Evolutionary conservation across 2,113 vertebrate species (phyloP), one percentile per base, ranked within the genome.

Genomic region (Caloenas nicobarica): DNA sequence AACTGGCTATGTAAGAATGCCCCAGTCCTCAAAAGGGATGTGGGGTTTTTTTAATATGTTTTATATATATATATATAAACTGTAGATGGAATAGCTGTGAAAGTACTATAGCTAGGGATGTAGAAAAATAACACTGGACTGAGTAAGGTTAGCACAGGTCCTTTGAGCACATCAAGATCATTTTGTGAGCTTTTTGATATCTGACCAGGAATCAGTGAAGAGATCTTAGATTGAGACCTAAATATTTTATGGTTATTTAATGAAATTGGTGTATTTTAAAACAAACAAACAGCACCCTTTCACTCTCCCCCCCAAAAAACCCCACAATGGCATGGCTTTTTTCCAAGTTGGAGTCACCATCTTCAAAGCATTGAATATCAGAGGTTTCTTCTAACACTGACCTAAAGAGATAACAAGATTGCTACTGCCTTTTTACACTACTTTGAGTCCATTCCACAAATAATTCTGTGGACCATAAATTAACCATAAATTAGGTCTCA

Each of bases 401-500:
- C 8, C 26, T 31, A 24, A 74, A 51, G 11, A 65, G 19, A 25
- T 14, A 46, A 11, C 0, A 13, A 48, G 19, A 2, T 51, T 46
- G 84, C 13, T 79, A 14, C 7, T 61, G 7, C 22, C 31, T 78
- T 12, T 12, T 70, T 81, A 15, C 5, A 72, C 11, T 64, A 26
- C 29, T 68, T 58, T 34, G 29, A 79, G 12, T 18, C 14, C 3
- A n/a, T 82, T 94, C 44, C 23, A 69, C 22, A 90, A 89, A 72
- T 82, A 91, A 73, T 90, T 10, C 29, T 48, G 54, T 7, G 29
- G 71, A 18, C 18, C 17, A 44, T 79, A 36, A 51, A 7, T 88
- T 76, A 88, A 17, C n/a, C 40, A 50, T 70, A 88, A 82, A 77
- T 90, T 89, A 82, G 13, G 21, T 83, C 74, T 73, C 24, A 58